A percentile compares a stretch with the other conserved stretches of the same genome.
phyloP scores from a whole-genome alignment of 2,888 invertebrate genomes.

The Pammene fasciana region DNA sequence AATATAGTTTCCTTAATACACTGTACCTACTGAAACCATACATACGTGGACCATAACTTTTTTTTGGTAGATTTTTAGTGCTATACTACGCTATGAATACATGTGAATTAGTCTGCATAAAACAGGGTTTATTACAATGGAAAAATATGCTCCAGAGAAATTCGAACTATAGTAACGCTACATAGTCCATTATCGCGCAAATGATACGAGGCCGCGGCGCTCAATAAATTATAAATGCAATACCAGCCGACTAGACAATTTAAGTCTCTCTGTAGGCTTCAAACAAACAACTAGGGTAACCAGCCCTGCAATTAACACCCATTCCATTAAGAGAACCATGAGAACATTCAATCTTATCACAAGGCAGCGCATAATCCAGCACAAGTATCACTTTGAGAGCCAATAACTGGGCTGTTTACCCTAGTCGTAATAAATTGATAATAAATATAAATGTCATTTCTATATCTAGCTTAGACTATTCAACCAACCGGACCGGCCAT shows the following conservation, averaged over 20 bases:
- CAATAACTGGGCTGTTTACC: conserved; percentile 12
- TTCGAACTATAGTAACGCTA: conserved; percentile 55
- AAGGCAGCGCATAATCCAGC: neutral
- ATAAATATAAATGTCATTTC: conserved; percentile 21
- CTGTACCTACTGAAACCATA: conserved; percentile 34
- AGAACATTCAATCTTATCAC: conserved; percentile 8
- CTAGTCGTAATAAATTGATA: conserved; percentile 6
- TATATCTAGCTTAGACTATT: too few species aligned
- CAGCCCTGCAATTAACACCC: neutral
- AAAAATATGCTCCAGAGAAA: conserved; percentile 76
- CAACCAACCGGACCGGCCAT: too few species aligned
- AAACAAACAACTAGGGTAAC: conserved; percentile 10
- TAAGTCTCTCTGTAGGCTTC: conserved; percentile 43
- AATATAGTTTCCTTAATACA: conserved; percentile 40
- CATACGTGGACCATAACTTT: conserved; percentile 44
- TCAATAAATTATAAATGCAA: conserved; percentile 81
- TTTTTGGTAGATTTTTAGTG: conserved; percentile 51
- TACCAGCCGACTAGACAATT: conserved; percentile 77
- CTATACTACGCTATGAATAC: conserved; percentile 46
- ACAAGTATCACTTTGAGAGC: neutral
- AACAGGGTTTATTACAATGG: conserved; percentile 62
- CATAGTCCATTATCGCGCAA: conserved; percentile 61
- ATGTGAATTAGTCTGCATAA: conserved; percentile 52
- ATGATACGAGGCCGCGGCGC: conserved; percentile 63
- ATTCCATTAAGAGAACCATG: conserved; percentile 2